Evolutionary conservation across 2,888 invertebrate genomes (phyloP).

Genomic region (Apotomis turbidana): DNA sequence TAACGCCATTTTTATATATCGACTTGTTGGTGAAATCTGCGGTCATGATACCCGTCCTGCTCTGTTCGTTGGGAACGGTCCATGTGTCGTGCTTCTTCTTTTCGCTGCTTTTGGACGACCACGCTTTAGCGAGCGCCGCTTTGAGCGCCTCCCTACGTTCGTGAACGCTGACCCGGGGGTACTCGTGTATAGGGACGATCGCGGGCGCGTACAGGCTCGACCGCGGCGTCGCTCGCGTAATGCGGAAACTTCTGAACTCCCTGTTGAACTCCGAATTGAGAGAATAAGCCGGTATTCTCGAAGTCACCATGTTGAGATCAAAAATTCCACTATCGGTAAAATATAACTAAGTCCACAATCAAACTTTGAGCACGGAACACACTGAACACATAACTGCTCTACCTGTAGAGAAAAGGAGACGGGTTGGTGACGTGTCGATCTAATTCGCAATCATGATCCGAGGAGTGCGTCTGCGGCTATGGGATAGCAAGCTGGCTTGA

Average conservation of each 20-base stretch:
- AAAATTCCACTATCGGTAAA: slow-evolving; percentile 70
- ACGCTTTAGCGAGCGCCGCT: slow-evolving; percentile 80
- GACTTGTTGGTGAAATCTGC: slow-evolving; percentile 69
- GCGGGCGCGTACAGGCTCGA: slow-evolving; percentile 80
- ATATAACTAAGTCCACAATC: slow-evolving; percentile 66
- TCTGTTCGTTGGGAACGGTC: slow-evolving; percentile 72
- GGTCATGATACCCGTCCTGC: slow-evolving; percentile 66
- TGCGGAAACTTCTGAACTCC: slow-evolving; percentile 84
- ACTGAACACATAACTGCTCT: slow-evolving; percentile 81
- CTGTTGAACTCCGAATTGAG: slow-evolving; percentile 85
- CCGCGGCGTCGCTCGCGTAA: slow-evolving; percentile 79
- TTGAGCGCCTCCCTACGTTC: slow-evolving; percentile 80
- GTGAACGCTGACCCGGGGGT: slow-evolving; percentile 84
- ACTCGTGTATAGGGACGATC: slow-evolving; percentile 85
- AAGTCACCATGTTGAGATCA: slow-evolving; percentile 85
- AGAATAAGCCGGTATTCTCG: slow-evolving; percentile 85
- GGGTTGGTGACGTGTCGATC: slow-evolving; percentile 63
- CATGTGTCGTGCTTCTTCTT: slow-evolving; percentile 79
- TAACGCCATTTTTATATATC: slow-evolving; percentile 60
- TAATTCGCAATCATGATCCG: slow-evolving; percentile 43
- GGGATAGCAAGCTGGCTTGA: slow-evolving; percentile 45
- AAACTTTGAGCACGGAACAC: slow-evolving; percentile 74
- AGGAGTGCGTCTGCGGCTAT: slow-evolving; percentile 36
- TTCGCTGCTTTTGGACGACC: slow-evolving; percentile 76
- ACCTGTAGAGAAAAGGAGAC: slow-evolving; percentile 60